Percentiles rank a stretch among this genome's conserved stretches.
phyloP scores from a whole-genome alignment of 2,113 vertebrate species.

The Athene noctua region DNA sequence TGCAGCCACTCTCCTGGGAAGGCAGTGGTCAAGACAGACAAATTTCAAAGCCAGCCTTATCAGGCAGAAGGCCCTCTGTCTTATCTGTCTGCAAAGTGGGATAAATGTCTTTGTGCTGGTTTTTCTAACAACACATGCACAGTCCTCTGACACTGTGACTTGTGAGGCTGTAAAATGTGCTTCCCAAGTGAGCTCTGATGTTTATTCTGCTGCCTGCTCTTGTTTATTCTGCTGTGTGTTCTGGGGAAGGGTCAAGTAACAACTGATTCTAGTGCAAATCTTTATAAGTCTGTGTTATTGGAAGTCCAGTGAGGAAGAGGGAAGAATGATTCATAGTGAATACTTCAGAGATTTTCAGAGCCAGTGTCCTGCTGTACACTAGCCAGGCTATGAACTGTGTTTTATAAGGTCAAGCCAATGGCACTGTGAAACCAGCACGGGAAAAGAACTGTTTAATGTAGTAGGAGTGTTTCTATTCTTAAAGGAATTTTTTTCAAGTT shows the following conservation, averaged over 20 bases:
- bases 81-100: neutral
- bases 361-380: neutral
- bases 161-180: neutral
- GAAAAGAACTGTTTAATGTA: neutral
- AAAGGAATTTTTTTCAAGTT: neutral
- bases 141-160: neutral
- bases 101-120: neutral
- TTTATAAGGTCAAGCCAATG: neutral
- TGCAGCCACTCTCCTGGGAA: neutral
- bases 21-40: neutral
- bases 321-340: neutral
- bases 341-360: neutral
- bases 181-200: neutral
- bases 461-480: neutral
- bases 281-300: neutral
- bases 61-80: neutral
- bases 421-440: neutral
- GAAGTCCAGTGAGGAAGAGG: neutral
- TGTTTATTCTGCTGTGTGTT: neutral
- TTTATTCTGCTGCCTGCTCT: neutral
- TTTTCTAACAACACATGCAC: neutral
- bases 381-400: neutral
- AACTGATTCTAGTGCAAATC: neutral
- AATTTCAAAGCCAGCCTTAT: neutral
- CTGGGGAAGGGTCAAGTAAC: neutral